Conservation (phyloP, 2,888 invertebrate genomes). For the Plebejus anna region DNA sequence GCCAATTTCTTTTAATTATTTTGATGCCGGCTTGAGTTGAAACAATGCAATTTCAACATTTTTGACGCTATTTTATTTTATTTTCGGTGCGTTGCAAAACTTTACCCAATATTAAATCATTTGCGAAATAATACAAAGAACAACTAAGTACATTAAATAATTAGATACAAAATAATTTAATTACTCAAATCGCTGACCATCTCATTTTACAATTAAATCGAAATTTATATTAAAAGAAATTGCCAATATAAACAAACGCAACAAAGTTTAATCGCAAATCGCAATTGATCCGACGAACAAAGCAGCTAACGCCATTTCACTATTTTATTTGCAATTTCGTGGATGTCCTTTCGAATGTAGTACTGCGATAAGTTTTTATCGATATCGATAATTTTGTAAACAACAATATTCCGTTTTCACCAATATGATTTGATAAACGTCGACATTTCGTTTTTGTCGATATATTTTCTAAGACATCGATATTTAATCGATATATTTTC, state of each 20-base stretch:
- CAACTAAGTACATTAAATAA: too few relatives aligned
- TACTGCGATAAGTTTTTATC: neutral
- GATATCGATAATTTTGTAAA: neutral
- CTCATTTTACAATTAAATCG: too few relatives aligned
- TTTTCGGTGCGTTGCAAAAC: neutral
- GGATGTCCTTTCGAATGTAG: constrained; percentile 2
- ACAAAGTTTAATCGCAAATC: neutral
- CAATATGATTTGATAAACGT: neutral
- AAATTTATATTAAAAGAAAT: neutral
- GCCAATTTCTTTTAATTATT: neutral
- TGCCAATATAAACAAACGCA: neutral
- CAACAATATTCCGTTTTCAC: neutral
- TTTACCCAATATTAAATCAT: neutral
- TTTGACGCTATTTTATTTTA: neutral
- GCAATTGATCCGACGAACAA: neutral
- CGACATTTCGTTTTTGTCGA: neutral
- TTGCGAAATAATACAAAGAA: neutral
- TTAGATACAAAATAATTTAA: too few relatives aligned
- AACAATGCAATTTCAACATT: neutral
- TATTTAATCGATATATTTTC: neutral
- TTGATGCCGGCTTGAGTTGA: neutral
- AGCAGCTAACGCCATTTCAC: constrained; percentile 7
- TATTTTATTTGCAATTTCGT: constrained; percentile 9
- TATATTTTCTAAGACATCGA: neutral
- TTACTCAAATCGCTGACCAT: too few relatives aligned